Conservation (phyloP, 2,888 invertebrate genomes). For the Bugulina stolonifera region DNA sequence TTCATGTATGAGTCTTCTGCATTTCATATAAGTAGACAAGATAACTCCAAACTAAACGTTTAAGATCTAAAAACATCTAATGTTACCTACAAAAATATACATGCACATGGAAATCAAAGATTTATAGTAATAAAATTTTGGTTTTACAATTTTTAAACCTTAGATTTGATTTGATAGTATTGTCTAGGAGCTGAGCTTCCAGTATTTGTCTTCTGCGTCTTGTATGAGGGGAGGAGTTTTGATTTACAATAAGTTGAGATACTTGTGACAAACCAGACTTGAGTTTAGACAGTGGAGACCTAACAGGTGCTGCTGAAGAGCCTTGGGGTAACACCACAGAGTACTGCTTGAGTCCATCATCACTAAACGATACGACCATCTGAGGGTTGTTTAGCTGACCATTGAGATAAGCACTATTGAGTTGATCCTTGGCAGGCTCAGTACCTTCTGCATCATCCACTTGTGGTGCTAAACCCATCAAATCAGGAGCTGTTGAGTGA, state of each 20-base stretch:
- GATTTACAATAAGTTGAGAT: conserved; percentile 12
- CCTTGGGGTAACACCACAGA: background rate
- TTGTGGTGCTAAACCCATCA: too few species aligned
- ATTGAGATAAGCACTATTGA: background rate
- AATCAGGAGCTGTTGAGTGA: conserved; percentile 17
- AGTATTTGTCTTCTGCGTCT: conserved; percentile 2
- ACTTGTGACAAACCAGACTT: conserved; percentile 17
- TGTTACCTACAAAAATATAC: too few species aligned
- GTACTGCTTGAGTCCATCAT: background rate
- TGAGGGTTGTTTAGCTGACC: background rate
- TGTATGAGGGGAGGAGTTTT: background rate
- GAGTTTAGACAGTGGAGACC: background rate
- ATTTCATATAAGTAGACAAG: too few species aligned
- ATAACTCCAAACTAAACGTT: too few species aligned
- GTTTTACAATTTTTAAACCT: conserved; percentile 6
- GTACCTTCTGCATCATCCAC: background rate
- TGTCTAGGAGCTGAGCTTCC: background rate
- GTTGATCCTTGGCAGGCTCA: background rate
- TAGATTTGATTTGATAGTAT: background rate
- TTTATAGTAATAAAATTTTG: conserved; percentile 17
- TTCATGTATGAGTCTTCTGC: too few species aligned
- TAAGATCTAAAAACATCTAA: too few species aligned
- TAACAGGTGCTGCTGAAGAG: background rate
- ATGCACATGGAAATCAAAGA: too few species aligned
- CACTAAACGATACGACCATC: background rate